Percentiles rank a stretch among this genome's conserved stretches.
Conservation (phyloP, 2,113 vertebrate genomes). For the Charadrius vociferus region DNA sequence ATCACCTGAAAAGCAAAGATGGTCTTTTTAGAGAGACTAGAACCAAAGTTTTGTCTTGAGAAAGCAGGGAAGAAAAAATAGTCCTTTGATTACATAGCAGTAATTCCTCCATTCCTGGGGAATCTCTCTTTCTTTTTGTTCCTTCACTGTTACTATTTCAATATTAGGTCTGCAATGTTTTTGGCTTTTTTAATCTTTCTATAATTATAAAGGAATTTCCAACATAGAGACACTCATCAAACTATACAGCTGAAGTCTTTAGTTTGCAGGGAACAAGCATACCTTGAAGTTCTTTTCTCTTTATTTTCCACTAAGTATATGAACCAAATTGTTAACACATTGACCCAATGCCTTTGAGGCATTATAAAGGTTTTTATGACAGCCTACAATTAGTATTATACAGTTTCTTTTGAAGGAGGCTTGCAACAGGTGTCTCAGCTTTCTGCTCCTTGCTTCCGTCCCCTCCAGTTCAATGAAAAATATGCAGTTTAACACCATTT, state of each 20-base stretch:
- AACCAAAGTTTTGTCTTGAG: background rate
- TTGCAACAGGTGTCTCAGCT: slow-evolving; percentile 34
- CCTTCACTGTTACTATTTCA: background rate
- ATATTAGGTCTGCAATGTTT: background rate
- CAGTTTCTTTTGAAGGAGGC: slow-evolving; percentile 52
- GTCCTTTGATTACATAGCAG: background rate
- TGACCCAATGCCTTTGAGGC: slow-evolving; percentile 15
- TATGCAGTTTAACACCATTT: background rate
- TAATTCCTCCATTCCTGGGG: background rate
- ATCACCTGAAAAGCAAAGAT: background rate
- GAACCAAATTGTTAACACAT: slow-evolving; percentile 51
- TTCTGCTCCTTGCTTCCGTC: slow-evolving; percentile 22
- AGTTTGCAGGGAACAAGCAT: background rate
- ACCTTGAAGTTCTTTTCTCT: slow-evolving; percentile 30
- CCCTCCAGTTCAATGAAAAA: slow-evolving; percentile 41
- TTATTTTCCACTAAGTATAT: slow-evolving; percentile 6
- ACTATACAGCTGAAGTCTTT: background rate
- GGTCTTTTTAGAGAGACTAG: background rate
- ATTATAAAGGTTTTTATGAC: slow-evolving; percentile 1
- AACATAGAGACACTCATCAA: slow-evolving; percentile 11
- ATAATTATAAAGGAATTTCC: background rate
- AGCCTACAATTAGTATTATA: slow-evolving; percentile 38
- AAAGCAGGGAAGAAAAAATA: background rate
- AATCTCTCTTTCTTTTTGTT: background rate
- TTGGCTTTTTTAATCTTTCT: background rate